These are phyloP conservation scores for Harmothoe impar DNA, from an alignment of 2,888 invertebrate genomes.

Conservation along the genomic window DNA sequence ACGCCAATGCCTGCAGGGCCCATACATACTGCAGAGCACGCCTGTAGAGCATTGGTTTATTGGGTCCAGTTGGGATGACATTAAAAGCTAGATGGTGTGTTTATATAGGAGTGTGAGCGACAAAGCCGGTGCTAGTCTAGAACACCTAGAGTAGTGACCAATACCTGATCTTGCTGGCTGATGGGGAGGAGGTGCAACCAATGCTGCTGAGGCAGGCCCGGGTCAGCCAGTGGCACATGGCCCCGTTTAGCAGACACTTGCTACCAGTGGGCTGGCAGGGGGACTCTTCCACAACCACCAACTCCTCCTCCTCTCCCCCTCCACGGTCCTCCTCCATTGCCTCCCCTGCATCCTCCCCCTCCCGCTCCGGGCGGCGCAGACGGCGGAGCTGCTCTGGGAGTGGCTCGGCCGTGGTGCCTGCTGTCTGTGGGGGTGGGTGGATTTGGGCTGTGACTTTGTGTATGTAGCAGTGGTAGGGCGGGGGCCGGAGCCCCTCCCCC, in stretches of 20 bases:
- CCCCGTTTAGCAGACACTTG: conserved; percentile 16
- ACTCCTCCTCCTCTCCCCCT: conserved; percentile 20
- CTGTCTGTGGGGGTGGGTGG: background rate
- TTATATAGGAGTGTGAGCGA: background rate
- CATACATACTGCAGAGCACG: background rate
- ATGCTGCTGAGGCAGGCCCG: conserved; percentile 34
- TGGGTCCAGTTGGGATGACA: background rate
- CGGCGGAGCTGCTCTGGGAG: conserved; percentile 1
- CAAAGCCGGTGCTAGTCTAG: conserved; percentile 34
- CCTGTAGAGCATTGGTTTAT: background rate
- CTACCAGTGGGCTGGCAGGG: background rate
- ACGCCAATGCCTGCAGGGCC: background rate
- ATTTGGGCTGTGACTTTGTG: too few relatives aligned
- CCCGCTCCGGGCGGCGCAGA: background rate
- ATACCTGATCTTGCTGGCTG: conserved; percentile 38
- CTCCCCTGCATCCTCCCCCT: conserved; percentile 6
- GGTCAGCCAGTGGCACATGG: conserved; percentile 31
- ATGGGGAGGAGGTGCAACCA: conserved; percentile 14
- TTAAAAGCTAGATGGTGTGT: background rate
- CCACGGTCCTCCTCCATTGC: background rate
- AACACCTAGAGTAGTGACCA: conserved; percentile 7
- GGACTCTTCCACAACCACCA: background rate
- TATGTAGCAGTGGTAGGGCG: too few relatives aligned
- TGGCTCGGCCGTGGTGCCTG: conserved; percentile 19
- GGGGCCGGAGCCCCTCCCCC: too few relatives aligned